phyloP scores from a whole-genome alignment of 1,140 invertebrate species.

The Apis dorsata region DNA sequence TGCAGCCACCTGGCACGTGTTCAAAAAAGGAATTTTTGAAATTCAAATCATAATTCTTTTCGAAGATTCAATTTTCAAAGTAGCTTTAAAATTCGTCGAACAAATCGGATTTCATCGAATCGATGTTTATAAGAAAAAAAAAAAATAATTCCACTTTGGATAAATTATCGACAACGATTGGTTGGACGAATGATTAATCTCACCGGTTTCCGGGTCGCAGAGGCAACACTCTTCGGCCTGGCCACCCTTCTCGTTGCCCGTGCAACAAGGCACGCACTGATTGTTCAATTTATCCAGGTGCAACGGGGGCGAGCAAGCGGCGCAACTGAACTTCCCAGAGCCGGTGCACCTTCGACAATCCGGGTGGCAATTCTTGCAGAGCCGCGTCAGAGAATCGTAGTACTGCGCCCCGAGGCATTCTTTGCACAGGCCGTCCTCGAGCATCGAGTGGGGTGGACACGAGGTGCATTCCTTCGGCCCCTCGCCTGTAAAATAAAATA shows the following conservation, averaged over 20 bases:
- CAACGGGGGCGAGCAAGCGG: conserved; percentile 83
- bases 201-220: conserved; percentile 86
- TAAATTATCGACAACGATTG: neutral
- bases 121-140: no score
- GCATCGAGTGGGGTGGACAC: conserved; percentile 86
- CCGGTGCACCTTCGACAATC: conserved; percentile 87
- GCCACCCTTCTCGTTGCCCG: conserved; percentile 75
- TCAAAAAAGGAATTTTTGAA: neutral
- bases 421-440: conserved; percentile 87
- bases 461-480: conserved; percentile 87
- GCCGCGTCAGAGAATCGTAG: conserved; percentile 85
- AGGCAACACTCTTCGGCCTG: conserved; percentile 83
- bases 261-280: conserved; percentile 87
- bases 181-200: conserved; percentile 26
- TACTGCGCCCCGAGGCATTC: conserved; percentile 87
- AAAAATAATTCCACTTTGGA: no score
- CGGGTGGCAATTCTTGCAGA: conserved; percentile 85
- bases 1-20: conserved; percentile 82
- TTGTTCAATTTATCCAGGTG: conserved; percentile 86
- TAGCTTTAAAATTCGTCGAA: no score
- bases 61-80: neutral
- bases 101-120: no score
- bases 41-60: no score
- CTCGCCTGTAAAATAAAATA: conserved; percentile 79
- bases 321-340: conserved; percentile 85